A percentile compares a stretch with the other conserved stretches of the same genome.
These are phyloP conservation scores for Drosophila miranda DNA, from an alignment of 1,140 invertebrate genomes.

Conservation along the genomic window DNA sequence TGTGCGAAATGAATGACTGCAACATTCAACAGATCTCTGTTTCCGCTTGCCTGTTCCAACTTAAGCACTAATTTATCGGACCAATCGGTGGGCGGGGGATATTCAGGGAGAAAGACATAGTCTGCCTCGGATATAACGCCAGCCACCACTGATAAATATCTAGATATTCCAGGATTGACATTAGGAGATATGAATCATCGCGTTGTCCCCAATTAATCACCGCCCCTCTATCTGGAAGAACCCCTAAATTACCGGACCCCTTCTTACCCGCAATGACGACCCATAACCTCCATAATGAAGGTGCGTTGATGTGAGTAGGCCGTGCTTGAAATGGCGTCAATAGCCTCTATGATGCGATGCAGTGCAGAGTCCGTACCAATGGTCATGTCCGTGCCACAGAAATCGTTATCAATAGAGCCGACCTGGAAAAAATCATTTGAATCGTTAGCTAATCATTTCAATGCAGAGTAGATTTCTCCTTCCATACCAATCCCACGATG, in stretches of 20 bases:
- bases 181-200: conserved; percentile 15
- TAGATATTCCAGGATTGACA: conserved; percentile 52
- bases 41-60: conserved; percentile 91
- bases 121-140: conserved; percentile 84
- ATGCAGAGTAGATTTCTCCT: accelerated
- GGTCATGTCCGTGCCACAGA: conserved; percentile 99
- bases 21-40: conserved; percentile 51
- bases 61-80: conserved; percentile 94
- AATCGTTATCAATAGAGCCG: conserved; percentile 99
- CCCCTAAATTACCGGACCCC: neutral
- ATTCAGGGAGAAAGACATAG: conserved; percentile 98
- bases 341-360: conserved; percentile 99
- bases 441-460: neutral
- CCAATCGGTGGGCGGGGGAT: conserved; percentile 95
- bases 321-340: conserved; percentile 98
- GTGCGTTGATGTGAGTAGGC: conserved; percentile 99
- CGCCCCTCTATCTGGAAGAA: conserved; percentile 2
- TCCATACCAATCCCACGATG: conserved; percentile 94
- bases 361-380: conserved; percentile 99
- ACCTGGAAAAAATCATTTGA: conserved; percentile 83
- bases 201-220: conserved; percentile 34
- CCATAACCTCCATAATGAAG: conserved; percentile 99
- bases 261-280: conserved; percentile 98
- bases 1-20: conserved; percentile 8
- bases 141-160: conserved; percentile 81